A percentile compares a stretch with the other conserved stretches of the same genome.
These are phyloP conservation scores for Acrocephalus arundinaceus DNA, from an alignment of 2,113 vertebrate species.

Conservation along the genomic window DNA sequence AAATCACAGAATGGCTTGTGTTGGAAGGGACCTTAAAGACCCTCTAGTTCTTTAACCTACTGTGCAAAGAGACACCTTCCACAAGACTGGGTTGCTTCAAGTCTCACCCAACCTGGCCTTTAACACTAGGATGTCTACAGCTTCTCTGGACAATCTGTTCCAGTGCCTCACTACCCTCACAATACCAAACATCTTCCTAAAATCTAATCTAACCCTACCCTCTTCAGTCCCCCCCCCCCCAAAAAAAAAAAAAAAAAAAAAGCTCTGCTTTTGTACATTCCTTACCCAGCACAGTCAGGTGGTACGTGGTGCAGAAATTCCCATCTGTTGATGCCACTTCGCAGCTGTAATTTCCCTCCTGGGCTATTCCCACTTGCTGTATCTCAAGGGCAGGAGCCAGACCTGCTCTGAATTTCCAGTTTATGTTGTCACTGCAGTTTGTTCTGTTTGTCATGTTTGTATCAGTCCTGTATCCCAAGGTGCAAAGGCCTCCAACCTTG, in stretches of 20 bases:
- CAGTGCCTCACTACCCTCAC: not conserved
- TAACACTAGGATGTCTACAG: too few species aligned
- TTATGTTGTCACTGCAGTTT: slow-evolving; percentile 46
- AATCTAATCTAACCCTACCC: not conserved
- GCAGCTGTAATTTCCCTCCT: slow-evolving; percentile 60
- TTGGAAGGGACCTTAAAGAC: not conserved
- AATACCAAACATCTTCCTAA: not conserved
- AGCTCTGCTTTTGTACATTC: not conserved
- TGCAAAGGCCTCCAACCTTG: not conserved
- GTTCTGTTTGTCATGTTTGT: fast-evolving
- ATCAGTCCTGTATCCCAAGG: not conserved
- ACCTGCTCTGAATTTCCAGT: slow-evolving; percentile 3
- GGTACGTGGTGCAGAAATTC: fast-evolving
- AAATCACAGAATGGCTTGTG: not conserved
- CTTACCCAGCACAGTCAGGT: slow-evolving; percentile 67
- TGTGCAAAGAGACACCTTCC: not conserved
- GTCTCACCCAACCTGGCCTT: not conserved
- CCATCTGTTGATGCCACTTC: fast-evolving
- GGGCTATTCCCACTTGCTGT: not conserved
- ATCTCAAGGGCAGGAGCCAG: not conserved
- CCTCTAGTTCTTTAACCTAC: not conserved
- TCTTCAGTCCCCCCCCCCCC: not conserved
- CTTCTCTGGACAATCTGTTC: not conserved
- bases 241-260: not conserved
- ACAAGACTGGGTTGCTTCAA: not conserved